Evolutionary conservation across 1,140 invertebrate genomes (phyloP), one percentile per base, ranked within the genome.

Genomic region (Antheraea mylitta): DNA sequence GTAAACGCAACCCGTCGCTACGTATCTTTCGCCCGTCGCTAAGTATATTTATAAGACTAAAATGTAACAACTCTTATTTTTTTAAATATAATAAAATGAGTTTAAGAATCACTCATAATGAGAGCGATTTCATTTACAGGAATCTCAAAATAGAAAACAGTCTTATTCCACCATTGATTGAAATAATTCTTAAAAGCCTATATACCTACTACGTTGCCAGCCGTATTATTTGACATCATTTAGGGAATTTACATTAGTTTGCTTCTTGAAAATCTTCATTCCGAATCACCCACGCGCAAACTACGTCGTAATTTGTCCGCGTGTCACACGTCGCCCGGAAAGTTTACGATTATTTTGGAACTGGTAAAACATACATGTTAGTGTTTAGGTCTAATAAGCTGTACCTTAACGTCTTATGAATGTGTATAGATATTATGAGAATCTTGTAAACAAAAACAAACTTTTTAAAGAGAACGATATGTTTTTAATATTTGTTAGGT

Each of bases 401-500:
- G 19, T 61, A 30, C 60, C 76, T 77, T 74, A 75, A 78, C 72
- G 70, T 79, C 74, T 79, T 79, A 82, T 79, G 77, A 77, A 81
- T 78, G 6, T 36, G 18, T n/a, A 19, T 61, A 71, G 4, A 53
- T 13, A 53, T 16, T 53, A 53, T 53, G 19, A 22, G 60, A 9
- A 30, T 10, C 5, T 53, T 16, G 45, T 16, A 53, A 53, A 53
- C 16, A n/a, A n/a, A 53, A 53, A 53, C 0, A 10, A 53, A 53
- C 11, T 53, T 13, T 53, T 13, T 53, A 13, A 53, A 16, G 10
- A 6, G 5, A 53, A 6, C 45, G 45, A 89, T 89, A 84, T 75
- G 81, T 87, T 80, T 84, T 74, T 77, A 83, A 81, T 87, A 85
- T 87, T 84, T 67, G 80, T 74, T 84, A 87, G 87, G 83, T 85